Evolutionary conservation across 2,797 vertebrate genomes (phyloP).

Genomic region (Lacerta agilis): DNA sequence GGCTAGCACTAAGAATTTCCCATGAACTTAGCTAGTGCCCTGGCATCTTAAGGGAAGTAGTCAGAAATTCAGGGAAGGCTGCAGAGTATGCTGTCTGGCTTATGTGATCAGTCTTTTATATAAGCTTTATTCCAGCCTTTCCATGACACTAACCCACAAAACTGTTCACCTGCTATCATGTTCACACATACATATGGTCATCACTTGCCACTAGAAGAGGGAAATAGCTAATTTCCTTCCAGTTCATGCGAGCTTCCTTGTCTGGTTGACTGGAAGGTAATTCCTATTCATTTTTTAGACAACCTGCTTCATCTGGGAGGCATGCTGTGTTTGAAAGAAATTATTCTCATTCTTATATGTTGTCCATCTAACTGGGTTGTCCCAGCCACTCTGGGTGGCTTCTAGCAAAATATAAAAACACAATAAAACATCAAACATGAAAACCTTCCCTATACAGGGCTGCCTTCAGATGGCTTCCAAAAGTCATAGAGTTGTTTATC

Average conservation of each 20-base stretch:
- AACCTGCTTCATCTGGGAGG: neutral
- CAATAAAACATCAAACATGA: too few relatives aligned
- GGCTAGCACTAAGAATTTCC: constrained; percentile 9
- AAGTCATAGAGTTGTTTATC: too few relatives aligned
- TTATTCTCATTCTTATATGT: too few relatives aligned
- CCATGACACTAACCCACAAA: neutral
- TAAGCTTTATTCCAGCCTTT: neutral
- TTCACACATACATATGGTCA: neutral
- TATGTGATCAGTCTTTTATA: neutral
- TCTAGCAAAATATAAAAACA: too few relatives aligned
- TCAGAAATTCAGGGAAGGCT: neutral
- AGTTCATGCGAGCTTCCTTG: neutral
- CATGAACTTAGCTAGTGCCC: neutral
- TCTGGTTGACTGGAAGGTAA: neutral
- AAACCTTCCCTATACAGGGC: too few relatives aligned
- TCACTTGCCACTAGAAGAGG: neutral
- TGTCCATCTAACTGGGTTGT: too few relatives aligned
- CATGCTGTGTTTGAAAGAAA: too few relatives aligned
- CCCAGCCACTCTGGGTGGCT: too few relatives aligned
- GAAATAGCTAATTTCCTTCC: neutral
- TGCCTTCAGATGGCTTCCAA: too few relatives aligned
- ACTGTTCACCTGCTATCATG: neutral
- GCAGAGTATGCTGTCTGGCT: neutral
- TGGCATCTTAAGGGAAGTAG: neutral
- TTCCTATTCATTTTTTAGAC: neutral